Percentiles rank a stretch among this genome's conserved stretches.
These are phyloP conservation scores for Ormyrus thymus DNA, from an alignment of 2,888 invertebrate genomes.

Conservation along the genomic window DNA sequence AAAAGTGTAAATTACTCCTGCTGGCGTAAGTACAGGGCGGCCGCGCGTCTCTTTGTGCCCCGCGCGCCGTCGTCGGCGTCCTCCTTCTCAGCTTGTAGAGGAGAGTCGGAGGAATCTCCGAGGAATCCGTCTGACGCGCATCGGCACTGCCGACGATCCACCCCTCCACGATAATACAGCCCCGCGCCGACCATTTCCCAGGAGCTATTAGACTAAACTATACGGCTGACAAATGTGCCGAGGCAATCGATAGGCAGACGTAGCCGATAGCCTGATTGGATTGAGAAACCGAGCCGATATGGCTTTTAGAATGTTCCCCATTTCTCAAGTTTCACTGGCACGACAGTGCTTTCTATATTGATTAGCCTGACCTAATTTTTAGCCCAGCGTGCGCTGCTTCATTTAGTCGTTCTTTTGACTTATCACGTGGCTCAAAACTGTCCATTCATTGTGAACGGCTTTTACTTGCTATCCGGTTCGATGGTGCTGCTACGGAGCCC, in stretches of 20 bases:
- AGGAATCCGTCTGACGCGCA: slow-evolving; percentile 58
- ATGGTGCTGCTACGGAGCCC: background rate
- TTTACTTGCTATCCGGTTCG: slow-evolving; percentile 41
- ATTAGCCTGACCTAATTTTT: slow-evolving; percentile 35
- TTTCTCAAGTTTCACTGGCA: slow-evolving; percentile 30
- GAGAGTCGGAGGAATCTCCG: slow-evolving; percentile 53
- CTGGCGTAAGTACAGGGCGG: slow-evolving; percentile 59
- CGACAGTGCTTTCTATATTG: slow-evolving; percentile 3
- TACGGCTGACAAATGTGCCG: slow-evolving; percentile 72
- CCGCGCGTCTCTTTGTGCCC: slow-evolving; percentile 21
- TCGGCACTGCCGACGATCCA: slow-evolving; percentile 55
- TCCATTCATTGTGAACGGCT: slow-evolving; percentile 22
- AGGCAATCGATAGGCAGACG: slow-evolving; percentile 67
- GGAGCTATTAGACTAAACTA: slow-evolving; percentile 73
- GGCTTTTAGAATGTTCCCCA: slow-evolving; percentile 12
- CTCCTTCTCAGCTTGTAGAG: background rate
- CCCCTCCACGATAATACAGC: slow-evolving; percentile 58
- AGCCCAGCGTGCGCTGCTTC: background rate
- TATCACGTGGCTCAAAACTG: slow-evolving; percentile 5
- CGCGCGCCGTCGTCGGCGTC: background rate
- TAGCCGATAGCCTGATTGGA: slow-evolving; percentile 50
- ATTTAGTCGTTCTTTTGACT: slow-evolving; percentile 3
- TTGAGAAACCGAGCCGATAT: slow-evolving; percentile 38
- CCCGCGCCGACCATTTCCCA: slow-evolving; percentile 67
- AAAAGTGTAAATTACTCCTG: slow-evolving; percentile 67